These are phyloP conservation scores for Diarsia brunnea DNA, from an alignment of 2,888 invertebrate species.

Conservation along the genomic window DNA sequence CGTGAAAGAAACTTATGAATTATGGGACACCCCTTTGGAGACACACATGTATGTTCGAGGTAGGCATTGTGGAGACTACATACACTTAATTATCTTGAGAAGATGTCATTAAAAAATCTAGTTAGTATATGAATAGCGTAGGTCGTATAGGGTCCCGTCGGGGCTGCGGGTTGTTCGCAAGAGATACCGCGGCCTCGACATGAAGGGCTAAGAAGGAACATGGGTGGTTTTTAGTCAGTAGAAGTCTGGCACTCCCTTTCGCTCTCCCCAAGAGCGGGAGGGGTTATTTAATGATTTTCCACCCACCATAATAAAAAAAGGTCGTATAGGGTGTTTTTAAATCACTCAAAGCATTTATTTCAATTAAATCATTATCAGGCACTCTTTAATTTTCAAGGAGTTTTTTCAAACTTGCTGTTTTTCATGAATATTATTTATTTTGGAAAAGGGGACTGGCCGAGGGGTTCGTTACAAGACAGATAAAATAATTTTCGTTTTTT, in stretches of 20 bases:
- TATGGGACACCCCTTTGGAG: slow-evolving; percentile 73
- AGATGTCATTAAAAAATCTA: neutral
- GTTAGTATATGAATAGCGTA: no score
- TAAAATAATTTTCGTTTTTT: neutral
- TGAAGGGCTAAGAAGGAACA: no score
- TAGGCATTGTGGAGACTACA: slow-evolving; percentile 10
- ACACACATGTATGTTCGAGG: slow-evolving; percentile 20
- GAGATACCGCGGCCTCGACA: no score
- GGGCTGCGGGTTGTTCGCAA: no score
- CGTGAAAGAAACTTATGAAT: slow-evolving; percentile 85
- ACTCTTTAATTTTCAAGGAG: neutral
- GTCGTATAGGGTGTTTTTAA: neutral
- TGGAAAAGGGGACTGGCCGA: neutral
- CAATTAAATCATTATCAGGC: neutral
- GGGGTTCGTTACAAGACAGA: neutral
- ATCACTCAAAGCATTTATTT: neutral
- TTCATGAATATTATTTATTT: no score
- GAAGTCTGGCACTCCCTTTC: no score
- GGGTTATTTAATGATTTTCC: no score
- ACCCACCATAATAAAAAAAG: no score
- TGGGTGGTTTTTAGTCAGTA: no score
- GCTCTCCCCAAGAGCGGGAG: no score
- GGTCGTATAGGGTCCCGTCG: neutral
- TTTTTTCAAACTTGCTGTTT: no score
- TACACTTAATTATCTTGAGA: slow-evolving; percentile 44